Conservation (phyloP, 64 coral and sea anemone genomes). For the Dendronephthya gigantea region DNA sequence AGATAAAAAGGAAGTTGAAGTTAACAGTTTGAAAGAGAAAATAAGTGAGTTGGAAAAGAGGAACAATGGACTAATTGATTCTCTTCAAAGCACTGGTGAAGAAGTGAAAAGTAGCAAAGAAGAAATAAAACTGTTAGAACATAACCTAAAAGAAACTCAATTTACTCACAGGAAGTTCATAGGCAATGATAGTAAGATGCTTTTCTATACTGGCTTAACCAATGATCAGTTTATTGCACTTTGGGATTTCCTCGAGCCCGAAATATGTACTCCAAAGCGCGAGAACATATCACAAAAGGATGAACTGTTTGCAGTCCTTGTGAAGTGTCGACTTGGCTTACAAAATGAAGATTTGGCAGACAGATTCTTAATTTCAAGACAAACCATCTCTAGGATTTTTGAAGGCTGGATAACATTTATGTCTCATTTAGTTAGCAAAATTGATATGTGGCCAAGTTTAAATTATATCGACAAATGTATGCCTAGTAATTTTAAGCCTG, state of each 20-base stretch:
- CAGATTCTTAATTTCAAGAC: neutral
- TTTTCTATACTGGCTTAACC: neutral
- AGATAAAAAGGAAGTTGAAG: too few relatives aligned
- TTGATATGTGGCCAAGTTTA: conserved; percentile 18
- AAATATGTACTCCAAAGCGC: neutral
- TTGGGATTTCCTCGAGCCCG: neutral
- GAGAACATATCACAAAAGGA: neutral
- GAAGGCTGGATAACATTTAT: conserved; percentile 19
- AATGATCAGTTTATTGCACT: neutral
- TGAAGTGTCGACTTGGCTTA: neutral
- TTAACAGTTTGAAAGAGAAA: too few relatives aligned
- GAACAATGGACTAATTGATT: too few relatives aligned
- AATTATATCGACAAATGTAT: conserved; percentile 21
- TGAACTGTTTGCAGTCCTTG: neutral
- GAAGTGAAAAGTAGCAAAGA: neutral
- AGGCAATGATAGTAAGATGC: neutral
- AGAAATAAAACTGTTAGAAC: neutral
- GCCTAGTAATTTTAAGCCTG: conserved; percentile 1
- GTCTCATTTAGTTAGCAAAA: neutral
- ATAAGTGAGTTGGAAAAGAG: too few relatives aligned
- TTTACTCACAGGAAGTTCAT: neutral
- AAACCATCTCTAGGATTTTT: neutral
- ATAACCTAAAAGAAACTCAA: neutral
- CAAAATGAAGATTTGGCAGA: neutral
- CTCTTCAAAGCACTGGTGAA: neutral